Percentiles rank a stretch among this genome's conserved stretches.
These are phyloP conservation scores for Leptopilina myrica DNA, from an alignment of 2,888 invertebrate genomes.

Conservation along the genomic window DNA sequence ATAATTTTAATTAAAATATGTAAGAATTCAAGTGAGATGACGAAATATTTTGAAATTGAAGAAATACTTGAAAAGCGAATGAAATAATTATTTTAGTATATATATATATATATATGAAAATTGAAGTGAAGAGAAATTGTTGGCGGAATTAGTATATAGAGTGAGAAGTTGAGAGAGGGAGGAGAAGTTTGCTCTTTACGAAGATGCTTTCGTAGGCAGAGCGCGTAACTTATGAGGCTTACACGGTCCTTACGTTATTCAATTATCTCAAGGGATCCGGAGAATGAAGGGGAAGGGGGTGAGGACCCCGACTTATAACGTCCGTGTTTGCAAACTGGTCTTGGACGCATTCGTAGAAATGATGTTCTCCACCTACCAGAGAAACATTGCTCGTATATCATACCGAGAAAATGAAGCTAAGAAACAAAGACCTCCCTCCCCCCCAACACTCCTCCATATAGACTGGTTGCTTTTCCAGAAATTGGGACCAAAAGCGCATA, in stretches of 20 bases:
- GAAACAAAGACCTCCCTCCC: neutral
- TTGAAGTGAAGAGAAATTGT: constrained; percentile 21
- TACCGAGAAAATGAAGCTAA: constrained; percentile 14
- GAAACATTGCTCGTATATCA: constrained; percentile 30
- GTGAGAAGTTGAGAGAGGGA: neutral
- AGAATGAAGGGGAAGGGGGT: constrained; percentile 48
- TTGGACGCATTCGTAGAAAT: constrained; percentile 55
- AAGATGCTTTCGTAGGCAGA: constrained; percentile 40
- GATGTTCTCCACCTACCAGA: constrained; percentile 35
- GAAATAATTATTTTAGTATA: constrained; percentile 17
- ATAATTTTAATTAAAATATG: too few species aligned
- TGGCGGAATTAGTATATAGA: constrained; percentile 2
- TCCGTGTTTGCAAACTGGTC: constrained; percentile 57
- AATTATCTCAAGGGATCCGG: constrained; percentile 53
- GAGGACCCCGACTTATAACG: constrained; percentile 46
- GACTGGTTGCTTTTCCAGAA: constrained; percentile 10
- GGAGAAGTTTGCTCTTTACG: constrained; percentile 22
- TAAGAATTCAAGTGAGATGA: neutral
- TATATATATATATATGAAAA: neutral
- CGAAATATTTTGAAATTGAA: neutral
- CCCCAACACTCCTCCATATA: too few species aligned
- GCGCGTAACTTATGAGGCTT: constrained; percentile 35
- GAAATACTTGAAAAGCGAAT: neutral
- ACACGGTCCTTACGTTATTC: constrained; percentile 50
- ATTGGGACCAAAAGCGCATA: neutral